A percentile compares a stretch with the other conserved stretches of the same genome.
Evolutionary conservation across 2,797 vertebrate species (phyloP).

Genomic region (Cynodonichthys magdalenae): DNA sequence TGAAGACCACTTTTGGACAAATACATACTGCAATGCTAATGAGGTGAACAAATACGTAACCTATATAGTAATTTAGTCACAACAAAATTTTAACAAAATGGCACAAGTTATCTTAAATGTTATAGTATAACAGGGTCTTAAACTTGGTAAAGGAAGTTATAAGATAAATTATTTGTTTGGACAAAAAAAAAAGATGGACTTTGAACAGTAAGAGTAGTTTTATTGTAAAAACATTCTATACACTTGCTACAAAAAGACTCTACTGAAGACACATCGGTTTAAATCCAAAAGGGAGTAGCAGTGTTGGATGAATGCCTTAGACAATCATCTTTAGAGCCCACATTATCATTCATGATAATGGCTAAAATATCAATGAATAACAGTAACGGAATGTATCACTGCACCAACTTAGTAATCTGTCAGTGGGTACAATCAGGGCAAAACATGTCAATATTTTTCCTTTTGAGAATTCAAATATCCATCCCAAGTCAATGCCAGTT

Average conservation of each 20-base stretch:
- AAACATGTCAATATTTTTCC: constrained; percentile 6
- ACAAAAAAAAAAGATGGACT: neutral
- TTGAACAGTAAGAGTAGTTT: neutral
- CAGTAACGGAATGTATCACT: constrained; percentile 41
- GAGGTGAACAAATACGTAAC: too few relatives aligned
- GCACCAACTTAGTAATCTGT: constrained; percentile 28
- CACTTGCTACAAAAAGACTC: neutral
- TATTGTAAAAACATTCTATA: too few relatives aligned
- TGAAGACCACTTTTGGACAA: too few relatives aligned
- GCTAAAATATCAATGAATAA: constrained; percentile 33
- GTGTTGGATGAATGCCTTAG: constrained; percentile 26
- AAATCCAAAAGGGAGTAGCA: constrained; percentile 18
- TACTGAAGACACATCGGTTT: constrained; percentile 1
- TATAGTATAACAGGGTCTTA: too few relatives aligned
- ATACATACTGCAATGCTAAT: too few relatives aligned
- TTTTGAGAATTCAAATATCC: constrained; percentile 20
- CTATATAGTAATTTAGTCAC: too few relatives aligned
- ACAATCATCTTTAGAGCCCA: constrained; percentile 12
- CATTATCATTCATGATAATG: neutral
- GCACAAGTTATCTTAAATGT: too few relatives aligned
- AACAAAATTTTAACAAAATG: too few relatives aligned
- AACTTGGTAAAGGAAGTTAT: too few relatives aligned
- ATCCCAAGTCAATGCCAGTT: constrained; percentile 10
- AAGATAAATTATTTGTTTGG: too few relatives aligned
- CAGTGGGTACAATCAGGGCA: constrained; percentile 1